Evolutionary conservation across 2,113 vertebrate genomes (phyloP).

Genomic region (Trochalopteron elliotii): DNA sequence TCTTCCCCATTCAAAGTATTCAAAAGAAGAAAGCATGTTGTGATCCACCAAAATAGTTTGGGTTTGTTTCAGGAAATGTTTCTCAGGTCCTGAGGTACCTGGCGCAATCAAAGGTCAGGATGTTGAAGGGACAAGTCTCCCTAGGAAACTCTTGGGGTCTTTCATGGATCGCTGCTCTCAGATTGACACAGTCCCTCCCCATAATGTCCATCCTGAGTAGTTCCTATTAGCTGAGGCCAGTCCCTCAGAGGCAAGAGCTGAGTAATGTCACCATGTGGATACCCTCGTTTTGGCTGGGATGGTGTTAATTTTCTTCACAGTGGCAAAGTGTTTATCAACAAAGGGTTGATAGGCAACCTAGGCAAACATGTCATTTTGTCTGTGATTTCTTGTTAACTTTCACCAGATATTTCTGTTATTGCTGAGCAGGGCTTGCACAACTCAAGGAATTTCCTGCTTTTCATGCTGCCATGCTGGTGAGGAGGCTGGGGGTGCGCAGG

Average conservation of each 20-base stretch:
- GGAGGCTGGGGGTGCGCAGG: neutral
- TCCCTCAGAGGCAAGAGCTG: neutral
- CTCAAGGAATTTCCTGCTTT: neutral
- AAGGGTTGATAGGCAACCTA: too few species aligned
- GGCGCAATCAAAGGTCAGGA: fast-evolving
- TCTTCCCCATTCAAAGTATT: neutral
- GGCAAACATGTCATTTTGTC: too few species aligned
- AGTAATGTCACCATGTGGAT: neutral
- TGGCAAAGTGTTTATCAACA: neutral
- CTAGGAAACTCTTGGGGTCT: neutral
- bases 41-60: neutral
- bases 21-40: neutral
- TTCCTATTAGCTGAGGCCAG: neutral
- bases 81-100: neutral
- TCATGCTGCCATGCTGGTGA: neutral
- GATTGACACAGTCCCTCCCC: fast-evolving
- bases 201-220: neutral
- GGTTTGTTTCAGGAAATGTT: neutral
- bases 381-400: too few species aligned
- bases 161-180: neutral
- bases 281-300: neutral
- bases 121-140: neutral
- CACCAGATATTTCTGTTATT: neutral
- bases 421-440: neutral
- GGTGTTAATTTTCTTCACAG: neutral